phyloP scores from a whole-genome alignment of 2,797 vertebrate species.

The Pyrocephalus nanus region DNA sequence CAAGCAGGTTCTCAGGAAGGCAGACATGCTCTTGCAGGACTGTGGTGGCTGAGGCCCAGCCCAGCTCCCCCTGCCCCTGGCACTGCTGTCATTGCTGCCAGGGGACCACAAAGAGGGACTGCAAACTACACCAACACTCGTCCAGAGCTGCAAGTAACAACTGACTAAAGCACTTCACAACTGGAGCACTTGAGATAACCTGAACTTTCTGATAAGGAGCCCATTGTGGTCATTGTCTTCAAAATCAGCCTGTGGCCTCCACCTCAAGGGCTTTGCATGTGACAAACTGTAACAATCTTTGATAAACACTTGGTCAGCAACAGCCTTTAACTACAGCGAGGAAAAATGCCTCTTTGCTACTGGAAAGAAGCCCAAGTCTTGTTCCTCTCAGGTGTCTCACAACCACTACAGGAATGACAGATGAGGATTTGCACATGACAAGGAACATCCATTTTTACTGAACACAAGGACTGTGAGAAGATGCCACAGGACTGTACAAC shows the following conservation, averaged over 20 bases:
- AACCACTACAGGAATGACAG: neutral
- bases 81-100: neutral
- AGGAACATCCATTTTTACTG: neutral
- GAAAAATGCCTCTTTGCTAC: neutral
- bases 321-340: neutral
- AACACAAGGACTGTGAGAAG: neutral
- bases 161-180: neutral
- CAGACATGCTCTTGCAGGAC: neutral
- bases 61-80: neutral
- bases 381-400: neutral
- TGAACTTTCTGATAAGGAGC: neutral
- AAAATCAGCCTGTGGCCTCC: neutral
- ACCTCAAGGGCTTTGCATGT: neutral
- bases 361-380: neutral
- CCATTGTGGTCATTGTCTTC: neutral
- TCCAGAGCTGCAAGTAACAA: neutral
- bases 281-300: neutral
- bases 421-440: neutral
- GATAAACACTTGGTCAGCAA: neutral
- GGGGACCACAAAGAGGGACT: neutral
- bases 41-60: neutral
- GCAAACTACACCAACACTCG: neutral
- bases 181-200: neutral
- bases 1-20: neutral
- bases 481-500: neutral